These are phyloP conservation scores for Drosophila sturtevanti DNA, from an alignment of 1,140 invertebrate genomes.

Conservation along the genomic window DNA sequence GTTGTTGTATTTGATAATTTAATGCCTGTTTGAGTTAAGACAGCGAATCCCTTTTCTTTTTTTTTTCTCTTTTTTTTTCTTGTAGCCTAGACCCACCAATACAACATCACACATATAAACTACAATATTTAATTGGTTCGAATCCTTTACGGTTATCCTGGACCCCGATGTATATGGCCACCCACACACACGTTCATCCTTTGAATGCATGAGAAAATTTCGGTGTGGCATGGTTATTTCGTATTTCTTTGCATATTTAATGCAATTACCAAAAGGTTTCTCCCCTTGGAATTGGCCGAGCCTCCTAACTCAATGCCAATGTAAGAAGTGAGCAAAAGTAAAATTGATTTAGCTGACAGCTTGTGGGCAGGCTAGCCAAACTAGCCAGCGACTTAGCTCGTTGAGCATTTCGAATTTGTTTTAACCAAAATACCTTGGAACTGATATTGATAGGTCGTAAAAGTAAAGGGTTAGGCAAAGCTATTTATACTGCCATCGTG, in stretches of 20 bases:
- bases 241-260: slow-evolving; percentile 76
- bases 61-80: background rate
- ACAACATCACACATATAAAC: slow-evolving; percentile 61
- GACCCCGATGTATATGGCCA: slow-evolving; percentile 15
- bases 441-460: slow-evolving; percentile 40
- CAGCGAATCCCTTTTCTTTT: slow-evolving; percentile 54
- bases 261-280: slow-evolving; percentile 79
- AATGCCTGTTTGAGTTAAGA: slow-evolving; percentile 77
- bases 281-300: slow-evolving; percentile 45
- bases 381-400: background rate
- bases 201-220: slow-evolving; percentile 43
- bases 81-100: slow-evolving; percentile 34
- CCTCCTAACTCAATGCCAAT: slow-evolving; percentile 8
- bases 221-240: slow-evolving; percentile 17
- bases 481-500: slow-evolving; percentile 10
- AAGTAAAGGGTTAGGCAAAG: slow-evolving; percentile 14
- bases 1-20: slow-evolving; percentile 70
- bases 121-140: slow-evolving; percentile 72
- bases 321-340: slow-evolving; percentile 22
- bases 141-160: slow-evolving; percentile 45
- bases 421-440: slow-evolving; percentile 19
- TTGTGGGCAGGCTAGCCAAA: background rate
- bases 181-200: slow-evolving; percentile 24
- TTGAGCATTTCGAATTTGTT: slow-evolving; percentile 17
- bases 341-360: slow-evolving; percentile 70